phyloP scores from a whole-genome alignment of 2,113 vertebrate genomes.

The Piaya cayana region DNA sequence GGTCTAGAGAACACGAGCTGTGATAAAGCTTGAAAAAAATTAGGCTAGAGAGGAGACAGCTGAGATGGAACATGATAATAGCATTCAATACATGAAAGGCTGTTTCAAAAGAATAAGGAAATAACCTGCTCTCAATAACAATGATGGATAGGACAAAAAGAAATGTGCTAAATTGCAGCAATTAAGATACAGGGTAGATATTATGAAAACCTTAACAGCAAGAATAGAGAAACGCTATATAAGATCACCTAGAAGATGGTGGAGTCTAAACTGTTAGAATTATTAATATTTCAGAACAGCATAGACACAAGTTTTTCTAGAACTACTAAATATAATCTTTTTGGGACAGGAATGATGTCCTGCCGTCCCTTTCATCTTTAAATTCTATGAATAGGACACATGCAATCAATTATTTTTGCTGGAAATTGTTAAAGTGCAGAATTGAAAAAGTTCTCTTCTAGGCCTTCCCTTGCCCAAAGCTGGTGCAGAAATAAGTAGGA shows the following conservation, averaged over 20 bases:
- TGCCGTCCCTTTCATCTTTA: background rate
- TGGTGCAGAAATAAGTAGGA: background rate
- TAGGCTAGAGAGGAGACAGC: slow-evolving; percentile 6
- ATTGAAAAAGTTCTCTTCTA: background rate
- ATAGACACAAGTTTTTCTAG: background rate
- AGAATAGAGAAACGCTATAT: background rate
- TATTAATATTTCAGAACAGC: background rate
- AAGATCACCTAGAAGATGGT: background rate
- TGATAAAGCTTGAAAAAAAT: slow-evolving; percentile 23
- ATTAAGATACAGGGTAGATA: slow-evolving; percentile 45
- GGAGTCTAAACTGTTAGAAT: background rate
- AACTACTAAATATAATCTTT: background rate
- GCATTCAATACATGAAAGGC: slow-evolving; percentile 35
- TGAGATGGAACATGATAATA: slow-evolving; percentile 41
- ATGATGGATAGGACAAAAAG: slow-evolving; percentile 32
- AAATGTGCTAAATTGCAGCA: slow-evolving; percentile 26
- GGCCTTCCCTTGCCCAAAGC: background rate
- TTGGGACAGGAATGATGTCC: background rate
- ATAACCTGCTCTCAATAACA: slow-evolving; percentile 34
- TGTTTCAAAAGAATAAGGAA: slow-evolving; percentile 45
- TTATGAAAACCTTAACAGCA: background rate
- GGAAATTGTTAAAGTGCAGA: background rate
- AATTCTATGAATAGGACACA: background rate
- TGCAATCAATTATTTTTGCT: background rate
- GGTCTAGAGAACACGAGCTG: background rate